These are phyloP conservation scores for Parus major DNA, from an alignment of 2,113 vertebrate genomes.

Conservation along the genomic window DNA sequence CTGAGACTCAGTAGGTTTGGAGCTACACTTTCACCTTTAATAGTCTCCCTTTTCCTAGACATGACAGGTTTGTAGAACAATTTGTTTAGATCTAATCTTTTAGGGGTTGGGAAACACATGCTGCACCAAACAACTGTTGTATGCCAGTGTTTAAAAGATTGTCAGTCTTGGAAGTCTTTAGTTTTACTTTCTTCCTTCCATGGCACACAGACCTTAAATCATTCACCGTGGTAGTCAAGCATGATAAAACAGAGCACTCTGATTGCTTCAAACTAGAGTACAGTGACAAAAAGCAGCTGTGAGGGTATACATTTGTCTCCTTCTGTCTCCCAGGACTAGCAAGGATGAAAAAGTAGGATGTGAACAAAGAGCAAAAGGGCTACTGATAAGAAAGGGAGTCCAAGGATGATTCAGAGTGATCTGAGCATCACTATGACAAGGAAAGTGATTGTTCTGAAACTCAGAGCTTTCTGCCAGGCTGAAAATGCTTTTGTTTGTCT, in stretches of 20 bases:
- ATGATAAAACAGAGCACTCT: background rate
- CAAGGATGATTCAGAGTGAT: background rate
- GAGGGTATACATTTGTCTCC: background rate
- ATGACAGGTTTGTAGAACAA: background rate
- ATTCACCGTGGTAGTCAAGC: background rate
- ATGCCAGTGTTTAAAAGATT: background rate
- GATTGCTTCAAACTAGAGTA: background rate
- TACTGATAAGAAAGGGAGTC: background rate
- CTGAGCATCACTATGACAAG: background rate
- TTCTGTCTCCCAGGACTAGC: background rate
- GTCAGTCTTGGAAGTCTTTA: background rate
- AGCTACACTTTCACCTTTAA: background rate
- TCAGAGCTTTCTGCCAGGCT: background rate
- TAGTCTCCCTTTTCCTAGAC: background rate
- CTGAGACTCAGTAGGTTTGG: background rate
- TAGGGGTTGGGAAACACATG: background rate
- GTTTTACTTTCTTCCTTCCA: background rate
- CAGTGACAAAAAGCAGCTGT: background rate
- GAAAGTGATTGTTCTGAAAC: background rate
- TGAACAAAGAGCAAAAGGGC: background rate
- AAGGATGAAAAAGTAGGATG: background rate
- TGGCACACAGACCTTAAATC: background rate
- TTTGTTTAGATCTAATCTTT: background rate
- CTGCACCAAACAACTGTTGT: background rate
- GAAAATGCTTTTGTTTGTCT: background rate